Base-by-base conservation (phyloP, 2,888 invertebrate genomes). In the Heliconius hortense region DNA sequence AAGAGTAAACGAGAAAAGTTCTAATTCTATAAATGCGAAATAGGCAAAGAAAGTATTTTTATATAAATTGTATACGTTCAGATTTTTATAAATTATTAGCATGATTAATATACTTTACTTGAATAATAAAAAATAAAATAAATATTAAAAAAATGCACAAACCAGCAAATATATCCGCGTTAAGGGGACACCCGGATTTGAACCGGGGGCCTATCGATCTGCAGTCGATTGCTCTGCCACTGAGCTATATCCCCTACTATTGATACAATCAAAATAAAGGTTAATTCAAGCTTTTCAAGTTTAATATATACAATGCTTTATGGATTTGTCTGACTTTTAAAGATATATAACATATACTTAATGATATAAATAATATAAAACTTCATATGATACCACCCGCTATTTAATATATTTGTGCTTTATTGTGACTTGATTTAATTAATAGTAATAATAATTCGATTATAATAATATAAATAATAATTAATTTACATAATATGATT, bases 131-230 rank as follows among this genome's bases (percentile, higher is more conserved):
- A 8, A 35, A 10, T 35, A 8, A 35, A 48, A 48, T 2, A 26
- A n/a, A 18, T 43, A 48, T n/a, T 15, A 4, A 26, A 18, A 24
- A 67, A 26, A 59, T 39, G 11, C 56, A 24, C 2, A 92, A 28
- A 28, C 28, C 4, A 28, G 28, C 28, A 0, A 3, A 28, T 28
- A 28, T 28, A 31, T 0, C 31, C 35, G 35, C 35, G 35, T 35
- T 35, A 35, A 35, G 92, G 91, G 92, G 90, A 91, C 90, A 91
- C 90, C 90, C 91, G 92, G 92, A 89, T 87, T 92, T 91, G 92
- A 92, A 93, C 92, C 91, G 87, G 92, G 89, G 92, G 82, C 93
- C 93, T 92, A 91, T 91, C 92, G 93, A 93, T 92, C 92, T 93
- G 93, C 93, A 93, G 93, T 92, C 92, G 92, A 93, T 91, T 93